phyloP scores from a whole-genome alignment of 2,113 vertebrate species.

The Platichthys flesus region DNA sequence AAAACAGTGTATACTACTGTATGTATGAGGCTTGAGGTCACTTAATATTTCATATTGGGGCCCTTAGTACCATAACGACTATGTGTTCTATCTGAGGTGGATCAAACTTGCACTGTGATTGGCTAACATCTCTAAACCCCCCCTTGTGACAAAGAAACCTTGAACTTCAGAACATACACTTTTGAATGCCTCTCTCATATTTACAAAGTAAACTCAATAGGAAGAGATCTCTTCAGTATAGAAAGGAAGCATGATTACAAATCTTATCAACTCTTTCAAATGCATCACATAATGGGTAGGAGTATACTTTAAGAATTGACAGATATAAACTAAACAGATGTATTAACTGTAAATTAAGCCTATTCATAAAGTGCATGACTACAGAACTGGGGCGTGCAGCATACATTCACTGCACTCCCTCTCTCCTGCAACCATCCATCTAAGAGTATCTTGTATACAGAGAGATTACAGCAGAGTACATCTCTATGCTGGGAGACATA shows the following conservation, averaged over 20 bases:
- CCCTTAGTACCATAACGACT: neutral
- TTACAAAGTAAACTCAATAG: too few relatives aligned
- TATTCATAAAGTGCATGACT: neutral
- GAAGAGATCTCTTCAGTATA: too few relatives aligned
- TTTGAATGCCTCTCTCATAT: too few relatives aligned
- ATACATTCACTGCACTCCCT: slow-evolving; percentile 11
- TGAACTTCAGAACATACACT: too few relatives aligned
- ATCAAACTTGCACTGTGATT: neutral
- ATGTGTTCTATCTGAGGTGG: neutral
- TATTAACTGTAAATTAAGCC: neutral
- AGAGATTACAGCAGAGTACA: slow-evolving; percentile 71
- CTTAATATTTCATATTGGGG: neutral
- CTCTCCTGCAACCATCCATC: slow-evolving; percentile 52
- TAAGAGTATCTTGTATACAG: slow-evolving; percentile 68
- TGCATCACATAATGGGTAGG: neutral
- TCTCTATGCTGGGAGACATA: slow-evolving; percentile 67
- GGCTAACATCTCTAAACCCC: neutral
- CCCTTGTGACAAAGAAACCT: neutral
- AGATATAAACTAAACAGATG: neutral
- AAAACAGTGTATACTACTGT: too few relatives aligned
- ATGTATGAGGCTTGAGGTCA: too few relatives aligned
- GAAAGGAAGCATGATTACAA: too few relatives aligned
- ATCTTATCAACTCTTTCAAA: too few relatives aligned
- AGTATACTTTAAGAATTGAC: neutral
- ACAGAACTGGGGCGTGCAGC: neutral